Base-by-base conservation (phyloP, 2,888 invertebrate species). In the Pilophorus perplexus region DNA sequence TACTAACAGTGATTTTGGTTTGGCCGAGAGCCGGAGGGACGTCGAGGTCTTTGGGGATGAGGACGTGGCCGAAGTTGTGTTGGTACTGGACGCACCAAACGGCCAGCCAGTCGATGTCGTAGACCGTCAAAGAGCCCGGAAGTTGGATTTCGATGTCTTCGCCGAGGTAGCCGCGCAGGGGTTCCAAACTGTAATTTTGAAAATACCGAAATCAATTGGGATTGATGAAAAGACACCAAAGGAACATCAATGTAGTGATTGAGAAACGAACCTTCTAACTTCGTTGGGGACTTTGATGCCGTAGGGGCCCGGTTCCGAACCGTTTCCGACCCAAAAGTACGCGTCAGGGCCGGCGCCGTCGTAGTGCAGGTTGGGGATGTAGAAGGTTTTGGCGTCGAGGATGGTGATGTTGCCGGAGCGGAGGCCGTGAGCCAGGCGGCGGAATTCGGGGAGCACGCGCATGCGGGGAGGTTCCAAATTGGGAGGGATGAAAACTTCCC, bases 301-400 rank as follows among this genome's bases (percentile, higher is more conserved):
- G 77, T 87, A 85, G 16, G 87, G 81, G 73, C 84, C 86, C 0
- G 93, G 92, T 72, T 90, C 88, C 0, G 85, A 80, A 3, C 93
- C 93, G 73, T 87, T 92, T 14, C 94, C 93, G n/a, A 93, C 93
- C 90, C 91, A 93, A 78, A 94, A 94, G 78, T 91, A 93, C 0
- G 93, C 93, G 75, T 93, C 93, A 0, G 93, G 93, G 0, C 92
- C 93, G 1, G 87, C 89, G 27, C 93, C 93, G 74, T 94, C 93
- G 75, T 93, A 94, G 75, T 93, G 92, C 72, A 94, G 79, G 79
- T 93, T 93, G 5, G 93, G 93, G 71, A 94, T 93, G 78, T 89
- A 89, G 78, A 94, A 88, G 0, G 94, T 93, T 78, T 90, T 91
- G 37, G 92, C 91, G 77, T 94, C 93, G 66, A 94, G 78, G 12